phyloP scores from a whole-genome alignment of 2,888 invertebrate genomes.

The Acrobasis suavella region DNA sequence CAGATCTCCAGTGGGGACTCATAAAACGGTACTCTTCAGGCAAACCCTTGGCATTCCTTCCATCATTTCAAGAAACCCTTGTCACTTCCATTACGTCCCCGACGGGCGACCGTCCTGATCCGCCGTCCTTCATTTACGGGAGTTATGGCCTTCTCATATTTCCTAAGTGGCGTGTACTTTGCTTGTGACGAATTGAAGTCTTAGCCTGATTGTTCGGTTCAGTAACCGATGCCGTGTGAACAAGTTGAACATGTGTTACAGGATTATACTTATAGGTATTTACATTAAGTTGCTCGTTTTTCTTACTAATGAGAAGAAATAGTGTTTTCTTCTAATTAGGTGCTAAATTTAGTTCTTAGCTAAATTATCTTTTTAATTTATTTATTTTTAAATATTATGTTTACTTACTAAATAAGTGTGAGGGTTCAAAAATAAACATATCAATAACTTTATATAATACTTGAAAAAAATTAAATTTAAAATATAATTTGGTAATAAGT shows the following conservation, averaged over 20 bases:
- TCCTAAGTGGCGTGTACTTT: conserved; percentile 63
- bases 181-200: conserved; percentile 51
- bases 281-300: too few relatives aligned
- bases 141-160: conserved; percentile 74
- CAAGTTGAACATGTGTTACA: background rate
- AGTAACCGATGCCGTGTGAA: conserved; percentile 2
- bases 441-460: too few relatives aligned
- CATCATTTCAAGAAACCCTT: conserved; percentile 77
- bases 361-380: too few relatives aligned
- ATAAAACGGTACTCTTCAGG: conserved; percentile 66
- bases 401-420: too few relatives aligned
- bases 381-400: too few relatives aligned
- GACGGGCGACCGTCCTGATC: conserved; percentile 60
- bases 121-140: conserved; percentile 71
- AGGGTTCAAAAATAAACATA: too few relatives aligned
- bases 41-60: conserved; percentile 69
- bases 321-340: too few relatives aligned
- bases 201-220: conserved; percentile 37
- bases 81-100: conserved; percentile 76
- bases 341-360: too few relatives aligned
- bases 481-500: too few relatives aligned
- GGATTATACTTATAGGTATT: too few relatives aligned
- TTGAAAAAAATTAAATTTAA: too few relatives aligned
- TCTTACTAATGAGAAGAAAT: too few relatives aligned
- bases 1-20: conserved; percentile 57